Percentiles rank a stretch among this genome's conserved stretches.
phyloP scores from a whole-genome alignment of 2,797 vertebrate species.

The Apogon talboti region DNA sequence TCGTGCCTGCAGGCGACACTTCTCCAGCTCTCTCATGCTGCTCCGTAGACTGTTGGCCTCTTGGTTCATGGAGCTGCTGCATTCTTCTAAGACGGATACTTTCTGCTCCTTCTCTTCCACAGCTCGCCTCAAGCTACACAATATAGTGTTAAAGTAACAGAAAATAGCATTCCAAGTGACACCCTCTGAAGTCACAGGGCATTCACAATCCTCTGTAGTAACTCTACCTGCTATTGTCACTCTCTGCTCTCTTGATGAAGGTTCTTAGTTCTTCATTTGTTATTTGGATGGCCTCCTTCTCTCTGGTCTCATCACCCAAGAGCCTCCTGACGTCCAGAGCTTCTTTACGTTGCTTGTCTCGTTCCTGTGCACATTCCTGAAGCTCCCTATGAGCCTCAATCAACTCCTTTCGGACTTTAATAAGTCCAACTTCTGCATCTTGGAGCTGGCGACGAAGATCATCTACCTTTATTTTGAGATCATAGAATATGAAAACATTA shows the following conservation, averaged over 20 bases:
- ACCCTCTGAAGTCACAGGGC: neutral
- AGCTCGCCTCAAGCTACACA: conserved; percentile 80
- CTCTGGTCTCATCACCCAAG: conserved; percentile 76
- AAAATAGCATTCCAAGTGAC: neutral
- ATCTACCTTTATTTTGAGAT: conserved; percentile 75
- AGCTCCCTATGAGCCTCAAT: conserved; percentile 81
- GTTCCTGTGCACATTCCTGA: conserved; percentile 75
- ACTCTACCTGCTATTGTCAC: conserved; percentile 87
- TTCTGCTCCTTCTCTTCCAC: conserved; percentile 85
- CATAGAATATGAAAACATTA: conserved; percentile 9
- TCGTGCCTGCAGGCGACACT: conserved; percentile 71
- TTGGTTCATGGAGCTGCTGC: conserved; percentile 69
- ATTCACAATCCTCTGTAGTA: neutral
- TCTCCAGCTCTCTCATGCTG: conserved; percentile 82
- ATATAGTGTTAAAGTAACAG: conserved; percentile 13
- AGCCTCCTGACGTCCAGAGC: conserved; percentile 75
- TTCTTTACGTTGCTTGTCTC: conserved; percentile 80
- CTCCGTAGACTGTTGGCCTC: conserved; percentile 78
- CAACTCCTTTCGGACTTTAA: conserved; percentile 74
- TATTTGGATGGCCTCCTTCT: conserved; percentile 82
- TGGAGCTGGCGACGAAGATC: conserved; percentile 76
- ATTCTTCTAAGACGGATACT: conserved; percentile 80
- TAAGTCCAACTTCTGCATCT: conserved; percentile 75
- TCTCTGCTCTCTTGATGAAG: conserved; percentile 79
- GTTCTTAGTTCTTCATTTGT: conserved; percentile 85